A percentile compares a stretch with the other conserved stretches of the same genome.
These are phyloP conservation scores for Dorcus hopei DNA, from an alignment of 2,888 invertebrate species.

Conservation along the genomic window DNA sequence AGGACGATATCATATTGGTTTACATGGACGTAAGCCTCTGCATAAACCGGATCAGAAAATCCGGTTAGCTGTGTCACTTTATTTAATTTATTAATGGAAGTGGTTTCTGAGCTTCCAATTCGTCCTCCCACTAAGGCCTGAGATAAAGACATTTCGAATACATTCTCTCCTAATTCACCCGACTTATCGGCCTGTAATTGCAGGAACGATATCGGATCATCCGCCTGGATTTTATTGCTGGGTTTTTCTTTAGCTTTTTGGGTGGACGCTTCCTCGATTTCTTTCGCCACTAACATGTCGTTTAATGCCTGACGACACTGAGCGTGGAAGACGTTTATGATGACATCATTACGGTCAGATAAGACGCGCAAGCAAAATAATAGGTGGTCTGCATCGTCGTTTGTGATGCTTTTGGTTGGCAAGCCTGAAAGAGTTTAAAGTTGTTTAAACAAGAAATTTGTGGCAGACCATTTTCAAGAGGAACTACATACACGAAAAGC, in stretches of 20 bases:
- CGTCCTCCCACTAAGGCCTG: slow-evolving; percentile 77
- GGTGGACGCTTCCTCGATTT: slow-evolving; percentile 63
- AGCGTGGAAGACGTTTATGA: slow-evolving; percentile 68
- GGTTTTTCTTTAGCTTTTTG: slow-evolving; percentile 66
- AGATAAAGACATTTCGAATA: slow-evolving; percentile 91
- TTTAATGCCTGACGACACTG: slow-evolving; percentile 76
- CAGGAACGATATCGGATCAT: slow-evolving; percentile 80
- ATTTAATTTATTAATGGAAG: slow-evolving; percentile 60
- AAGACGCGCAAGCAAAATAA: slow-evolving; percentile 76
- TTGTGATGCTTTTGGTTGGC: slow-evolving; percentile 79
- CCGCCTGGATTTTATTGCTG: slow-evolving; percentile 70
- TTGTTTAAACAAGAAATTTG: no score
- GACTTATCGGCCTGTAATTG: slow-evolving; percentile 62
- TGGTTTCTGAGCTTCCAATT: slow-evolving; percentile 48
- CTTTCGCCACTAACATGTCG: slow-evolving; percentile 78
- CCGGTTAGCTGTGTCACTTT: slow-evolving; percentile 94
- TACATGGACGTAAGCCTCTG: slow-evolving; percentile 99
- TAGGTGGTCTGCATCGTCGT: slow-evolving; percentile 90
- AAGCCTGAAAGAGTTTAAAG: slow-evolving; percentile 46
- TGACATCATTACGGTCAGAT: slow-evolving; percentile 64
- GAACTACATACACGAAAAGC: no score
- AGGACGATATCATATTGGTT: slow-evolving; percentile 98
- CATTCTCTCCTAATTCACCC: slow-evolving; percentile 62
- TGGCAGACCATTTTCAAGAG: neutral
- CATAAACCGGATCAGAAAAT: slow-evolving; percentile 98